These are phyloP conservation scores for Prorops nasuta DNA, from an alignment of 1,140 invertebrate species.

Conservation along the genomic window DNA sequence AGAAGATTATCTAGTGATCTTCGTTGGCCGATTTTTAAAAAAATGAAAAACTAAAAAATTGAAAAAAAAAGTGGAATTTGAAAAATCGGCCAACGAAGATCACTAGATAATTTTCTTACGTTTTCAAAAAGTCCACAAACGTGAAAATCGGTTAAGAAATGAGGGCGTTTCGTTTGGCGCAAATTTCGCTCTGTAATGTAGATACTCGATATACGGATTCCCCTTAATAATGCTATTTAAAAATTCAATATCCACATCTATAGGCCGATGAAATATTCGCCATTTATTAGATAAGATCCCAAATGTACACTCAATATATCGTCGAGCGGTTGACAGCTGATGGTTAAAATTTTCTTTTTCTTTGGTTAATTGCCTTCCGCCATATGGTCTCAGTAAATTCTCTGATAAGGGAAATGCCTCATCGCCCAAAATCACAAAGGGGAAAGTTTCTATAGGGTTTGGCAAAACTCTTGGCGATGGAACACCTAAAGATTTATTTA, in stretches of 20 bases:
- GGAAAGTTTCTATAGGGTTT: not conserved
- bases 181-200: too few species aligned
- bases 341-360: slow-evolving; percentile 12
- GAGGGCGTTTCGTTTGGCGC: too few species aligned
- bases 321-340: not conserved
- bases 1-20: too few species aligned
- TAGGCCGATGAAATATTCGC: slow-evolving; percentile 6
- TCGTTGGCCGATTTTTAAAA: too few species aligned
- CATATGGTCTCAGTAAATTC: slow-evolving; percentile 2
- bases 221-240: not conserved
- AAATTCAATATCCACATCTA: not conserved
- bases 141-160: too few species aligned
- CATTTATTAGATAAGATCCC: slow-evolving; percentile 9
- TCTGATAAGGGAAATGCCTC: slow-evolving; percentile 6
- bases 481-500: not conserved
- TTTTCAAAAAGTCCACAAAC: too few species aligned
- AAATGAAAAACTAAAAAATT: too few species aligned
- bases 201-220: too few species aligned
- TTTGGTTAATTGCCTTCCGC: not conserved
- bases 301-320: slow-evolving; percentile 9
- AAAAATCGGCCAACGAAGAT: too few species aligned
- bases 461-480: not conserved
- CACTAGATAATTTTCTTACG: too few species aligned
- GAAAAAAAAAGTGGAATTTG: too few species aligned
- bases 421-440: slow-evolving; percentile 3